phyloP scores from a whole-genome alignment of 2,797 vertebrate genomes.

The Distichodus sexfasciatus region DNA sequence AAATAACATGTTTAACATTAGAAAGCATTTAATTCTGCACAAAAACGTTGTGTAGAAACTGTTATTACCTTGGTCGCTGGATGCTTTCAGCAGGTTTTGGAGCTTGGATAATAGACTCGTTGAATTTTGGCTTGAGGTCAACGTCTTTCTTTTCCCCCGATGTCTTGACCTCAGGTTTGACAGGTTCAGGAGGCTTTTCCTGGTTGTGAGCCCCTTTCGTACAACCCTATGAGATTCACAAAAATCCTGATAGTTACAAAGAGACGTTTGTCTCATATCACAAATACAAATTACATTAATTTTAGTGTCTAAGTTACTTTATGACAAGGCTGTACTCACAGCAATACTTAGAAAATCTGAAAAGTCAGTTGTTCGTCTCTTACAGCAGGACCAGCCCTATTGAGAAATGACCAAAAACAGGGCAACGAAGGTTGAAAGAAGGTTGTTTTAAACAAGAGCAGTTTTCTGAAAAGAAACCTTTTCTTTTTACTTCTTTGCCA shows the following conservation, averaged over 20 bases:
- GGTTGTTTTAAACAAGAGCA: neutral
- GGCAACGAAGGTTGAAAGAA: neutral
- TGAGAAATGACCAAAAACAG: constrained; percentile 36
- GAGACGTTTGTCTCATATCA: too few species aligned
- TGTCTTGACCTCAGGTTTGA: constrained; percentile 90
- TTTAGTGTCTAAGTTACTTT: too few species aligned
- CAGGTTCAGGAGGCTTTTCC: constrained; percentile 91
- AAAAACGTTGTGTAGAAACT: neutral
- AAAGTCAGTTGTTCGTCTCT: constrained; percentile 94
- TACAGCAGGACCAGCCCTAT: constrained; percentile 98
- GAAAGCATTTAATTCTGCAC: neutral
- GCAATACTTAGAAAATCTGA: constrained; percentile 97
- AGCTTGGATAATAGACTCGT: constrained; percentile 79
- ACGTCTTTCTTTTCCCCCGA: constrained; percentile 80
- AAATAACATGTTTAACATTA: constrained; percentile 16
- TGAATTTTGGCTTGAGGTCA: constrained; percentile 71
- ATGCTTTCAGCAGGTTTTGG: constrained; percentile 88
- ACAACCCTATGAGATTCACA: constrained; percentile 79
- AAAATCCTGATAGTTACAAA: too few species aligned
- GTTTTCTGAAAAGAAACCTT: neutral
- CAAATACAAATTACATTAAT: too few species aligned
- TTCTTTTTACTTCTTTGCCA: neutral
- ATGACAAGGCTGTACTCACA: constrained; percentile 70
- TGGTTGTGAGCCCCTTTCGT: constrained; percentile 93
- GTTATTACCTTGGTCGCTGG: constrained; percentile 83